Evolutionary conservation across 2,888 invertebrate species (phyloP).

Genomic region (Thumatha senex): DNA sequence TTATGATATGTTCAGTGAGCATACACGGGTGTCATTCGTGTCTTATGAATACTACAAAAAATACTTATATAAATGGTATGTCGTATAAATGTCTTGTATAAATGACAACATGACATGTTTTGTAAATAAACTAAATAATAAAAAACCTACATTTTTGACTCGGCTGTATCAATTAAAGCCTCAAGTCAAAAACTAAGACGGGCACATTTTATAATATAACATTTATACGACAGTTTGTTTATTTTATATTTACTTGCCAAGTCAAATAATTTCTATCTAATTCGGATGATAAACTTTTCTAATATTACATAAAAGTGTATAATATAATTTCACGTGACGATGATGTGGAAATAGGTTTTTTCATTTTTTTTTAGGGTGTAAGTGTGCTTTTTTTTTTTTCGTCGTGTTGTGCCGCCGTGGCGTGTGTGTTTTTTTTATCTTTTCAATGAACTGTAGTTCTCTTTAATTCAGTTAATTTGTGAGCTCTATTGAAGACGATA

Average conservation of each 20-base stretch:
- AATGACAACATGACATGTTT: background rate
- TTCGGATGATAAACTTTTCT: slow-evolving; percentile 18
- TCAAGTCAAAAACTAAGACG: no score
- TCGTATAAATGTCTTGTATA: background rate
- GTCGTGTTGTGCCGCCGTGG: slow-evolving; percentile 30
- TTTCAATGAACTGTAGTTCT: no score
- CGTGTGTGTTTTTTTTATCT: slow-evolving; percentile 10
- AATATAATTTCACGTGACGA: slow-evolving; percentile 33
- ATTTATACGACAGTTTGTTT: background rate
- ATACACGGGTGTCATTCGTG: no score
- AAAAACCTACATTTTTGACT: no score
- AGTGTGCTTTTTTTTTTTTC: slow-evolving; percentile 67
- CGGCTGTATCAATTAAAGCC: no score
- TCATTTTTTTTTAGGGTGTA: slow-evolving; percentile 64
- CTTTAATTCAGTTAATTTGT: no score
- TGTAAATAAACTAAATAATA: background rate
- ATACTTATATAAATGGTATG: background rate
- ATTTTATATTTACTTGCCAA: background rate
- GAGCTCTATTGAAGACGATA: no score
- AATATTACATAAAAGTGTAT: slow-evolving; percentile 30
- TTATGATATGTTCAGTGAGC: no score
- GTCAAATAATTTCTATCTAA: slow-evolving; percentile 10
- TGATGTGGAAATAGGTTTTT: slow-evolving; percentile 45
- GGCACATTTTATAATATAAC: background rate
- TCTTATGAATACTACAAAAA: background rate